phyloP scores from a whole-genome alignment of 2,797 vertebrate species.

The Siniperca undulata region DNA sequence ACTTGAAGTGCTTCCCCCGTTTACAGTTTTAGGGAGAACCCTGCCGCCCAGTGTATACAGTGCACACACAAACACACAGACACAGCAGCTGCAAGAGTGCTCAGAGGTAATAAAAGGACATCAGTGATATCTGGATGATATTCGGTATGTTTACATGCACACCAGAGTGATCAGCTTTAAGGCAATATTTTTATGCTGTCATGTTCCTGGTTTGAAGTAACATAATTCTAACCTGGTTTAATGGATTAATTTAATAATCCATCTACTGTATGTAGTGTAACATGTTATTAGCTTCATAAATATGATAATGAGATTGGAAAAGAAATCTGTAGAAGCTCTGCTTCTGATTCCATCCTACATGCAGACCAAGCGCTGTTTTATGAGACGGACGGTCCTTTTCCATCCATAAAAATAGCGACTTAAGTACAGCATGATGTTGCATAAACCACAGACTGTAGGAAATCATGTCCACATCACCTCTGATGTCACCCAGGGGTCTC shows the following conservation, averaged over 20 bases:
- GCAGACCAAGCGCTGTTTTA: conserved; percentile 18
- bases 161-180: conserved; percentile 16
- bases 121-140: conserved; percentile 13
- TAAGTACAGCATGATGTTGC: neutral
- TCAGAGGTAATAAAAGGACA: conserved; percentile 26
- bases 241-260: neutral
- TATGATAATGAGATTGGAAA: neutral
- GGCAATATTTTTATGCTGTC: conserved; percentile 15
- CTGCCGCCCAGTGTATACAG: conserved; percentile 61
- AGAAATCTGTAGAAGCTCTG: neutral
- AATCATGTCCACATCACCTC: neutral
- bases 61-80: conserved; percentile 18
- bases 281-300: neutral
- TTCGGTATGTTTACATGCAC: conserved; percentile 48
- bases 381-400: neutral
- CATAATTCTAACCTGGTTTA: neutral
- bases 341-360: neutral
- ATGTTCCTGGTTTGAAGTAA: neutral
- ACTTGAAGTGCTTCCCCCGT: conserved; percentile 46
- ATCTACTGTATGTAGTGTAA: neutral
- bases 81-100: conserved; percentile 39
- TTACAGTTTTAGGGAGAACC: conserved; percentile 67
- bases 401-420: neutral
- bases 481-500: neutral
- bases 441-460: neutral